These are phyloP conservation scores for Dreissena rostriformis DNA, from an alignment of 1,140 invertebrate species.

Conservation along the genomic window DNA sequence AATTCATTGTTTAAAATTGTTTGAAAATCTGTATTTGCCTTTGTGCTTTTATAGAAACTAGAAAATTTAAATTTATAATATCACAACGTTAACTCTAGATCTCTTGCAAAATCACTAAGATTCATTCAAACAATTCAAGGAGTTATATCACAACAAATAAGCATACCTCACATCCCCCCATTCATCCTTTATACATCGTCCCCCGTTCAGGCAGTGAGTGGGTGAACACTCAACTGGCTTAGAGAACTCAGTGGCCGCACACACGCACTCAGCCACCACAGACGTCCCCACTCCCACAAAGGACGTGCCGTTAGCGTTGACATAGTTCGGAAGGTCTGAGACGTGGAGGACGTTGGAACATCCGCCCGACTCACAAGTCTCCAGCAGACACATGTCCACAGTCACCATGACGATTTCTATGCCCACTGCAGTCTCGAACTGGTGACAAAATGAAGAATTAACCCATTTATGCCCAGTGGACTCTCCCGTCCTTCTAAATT, in stretches of 20 bases:
- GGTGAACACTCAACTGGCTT: constrained; percentile 88
- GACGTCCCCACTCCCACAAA: constrained; percentile 95
- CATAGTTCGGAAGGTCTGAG: constrained; percentile 90
- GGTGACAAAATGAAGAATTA: constrained; percentile 52
- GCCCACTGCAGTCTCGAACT: constrained; percentile 95
- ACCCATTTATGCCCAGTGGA: too few species aligned
- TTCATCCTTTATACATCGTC: constrained; percentile 90
- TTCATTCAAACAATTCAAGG: not conserved
- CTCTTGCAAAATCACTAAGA: not conserved
- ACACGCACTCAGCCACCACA: constrained; percentile 91
- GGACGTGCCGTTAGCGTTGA: constrained; percentile 98
- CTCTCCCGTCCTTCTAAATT: too few species aligned
- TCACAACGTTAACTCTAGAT: not conserved
- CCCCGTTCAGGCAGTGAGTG: constrained; percentile 96
- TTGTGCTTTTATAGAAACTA: too few species aligned
- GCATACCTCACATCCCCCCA: constrained; percentile 90
- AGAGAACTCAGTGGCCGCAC: constrained; percentile 70
- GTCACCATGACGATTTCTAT: constrained; percentile 99
- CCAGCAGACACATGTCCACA: constrained; percentile 98
- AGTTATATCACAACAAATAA: not conserved
- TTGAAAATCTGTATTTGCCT: too few species aligned
- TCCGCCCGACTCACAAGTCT: constrained; percentile 94
- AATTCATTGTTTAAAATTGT: too few species aligned
- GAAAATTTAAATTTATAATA: too few species aligned
- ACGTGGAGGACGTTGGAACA: constrained; percentile 96